Base-by-base conservation (phyloP, 2,888 invertebrate genomes). In the Masnerella sp. region DNA sequence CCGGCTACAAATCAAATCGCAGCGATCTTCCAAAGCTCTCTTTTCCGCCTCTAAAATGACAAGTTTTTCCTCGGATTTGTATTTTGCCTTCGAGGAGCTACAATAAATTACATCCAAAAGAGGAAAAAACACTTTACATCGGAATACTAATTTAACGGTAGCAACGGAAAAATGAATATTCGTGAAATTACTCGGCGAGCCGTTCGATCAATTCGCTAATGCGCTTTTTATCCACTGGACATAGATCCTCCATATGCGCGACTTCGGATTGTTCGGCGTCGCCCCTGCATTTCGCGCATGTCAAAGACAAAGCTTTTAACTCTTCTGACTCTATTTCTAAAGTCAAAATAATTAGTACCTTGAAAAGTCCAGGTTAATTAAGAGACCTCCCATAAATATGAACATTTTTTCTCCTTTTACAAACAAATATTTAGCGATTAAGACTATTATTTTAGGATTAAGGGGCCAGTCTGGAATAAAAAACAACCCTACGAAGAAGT, bases 241-340 rank as follows among this genome's bases (percentile, higher is more conserved):
- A 72, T 2, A 75, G 65, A 49, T 75, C 65, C n/a, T 67, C 69
- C 7, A 65, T 65, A 22, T 75, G 71, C 11, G 69, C 38, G 5
- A 18, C n/a, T 14, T 64, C 61, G 0, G 59, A 75, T 40, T 69
- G 20, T 12, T 58, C 58, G 4, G 40, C 11, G n/a, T 72, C 68
- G 9, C 54, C 59, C 2, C 43, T 45, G 45, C 72, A 69, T 51
- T 67, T 73, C 0, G 47, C 45, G 17, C 65, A 72, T 15, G 20
- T 1, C 1, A 28, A 38, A 15, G 30, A 14, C n/a, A 54, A 22
- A 28, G 25, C 22, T 47, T 67, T 51, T 11, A 54, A 25, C 20
- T 69, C 58, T 5, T 62, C 38, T 1, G 28, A 40, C 14, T 74
- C 65, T 59, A 17, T n/a, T n/a, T n/a, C n/a, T n/a, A n/a, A n/a